These are phyloP conservation scores for Holacanthella duospinosa DNA, from an alignment of 2,888 invertebrate genomes.

Conservation along the genomic window DNA sequence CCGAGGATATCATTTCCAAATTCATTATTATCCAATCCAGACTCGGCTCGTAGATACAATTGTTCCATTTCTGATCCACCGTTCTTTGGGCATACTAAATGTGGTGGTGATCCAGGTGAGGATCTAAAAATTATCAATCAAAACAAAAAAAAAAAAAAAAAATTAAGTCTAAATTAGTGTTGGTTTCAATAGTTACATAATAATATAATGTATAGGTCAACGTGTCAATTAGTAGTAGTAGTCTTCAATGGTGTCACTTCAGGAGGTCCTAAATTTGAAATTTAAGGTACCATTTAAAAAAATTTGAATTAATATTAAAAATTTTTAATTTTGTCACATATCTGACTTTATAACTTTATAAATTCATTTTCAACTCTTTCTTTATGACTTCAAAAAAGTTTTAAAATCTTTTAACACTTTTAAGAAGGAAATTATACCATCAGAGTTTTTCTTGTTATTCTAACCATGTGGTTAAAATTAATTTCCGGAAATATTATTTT, in stretches of 20 bases:
- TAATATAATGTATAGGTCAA: not conserved
- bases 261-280: too few species aligned
- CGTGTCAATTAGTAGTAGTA: not conserved
- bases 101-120: not conserved
- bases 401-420: too few species aligned
- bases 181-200: not conserved
- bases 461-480: too few species aligned
- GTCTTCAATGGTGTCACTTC: too few species aligned
- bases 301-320: too few species aligned
- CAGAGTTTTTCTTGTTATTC: not conserved
- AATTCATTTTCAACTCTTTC: too few species aligned
- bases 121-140: not conserved
- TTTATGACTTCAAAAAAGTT: too few species aligned
- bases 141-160: not conserved
- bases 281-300: too few species aligned
- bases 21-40: conserved; percentile 19
- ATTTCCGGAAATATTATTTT: too few species aligned
- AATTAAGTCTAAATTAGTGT: not conserved
- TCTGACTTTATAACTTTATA: too few species aligned
- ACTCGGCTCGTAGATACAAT: conserved; percentile 33
- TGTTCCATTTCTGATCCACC: conserved; percentile 35
- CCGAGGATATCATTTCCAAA: conserved; percentile 28
- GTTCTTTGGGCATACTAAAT: not conserved
- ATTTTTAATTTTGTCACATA: too few species aligned
- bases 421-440: not conserved